A percentile compares a stretch with the other conserved stretches of the same genome.
phyloP scores from a whole-genome alignment of 2,888 invertebrate species.

The Seira musarum region DNA sequence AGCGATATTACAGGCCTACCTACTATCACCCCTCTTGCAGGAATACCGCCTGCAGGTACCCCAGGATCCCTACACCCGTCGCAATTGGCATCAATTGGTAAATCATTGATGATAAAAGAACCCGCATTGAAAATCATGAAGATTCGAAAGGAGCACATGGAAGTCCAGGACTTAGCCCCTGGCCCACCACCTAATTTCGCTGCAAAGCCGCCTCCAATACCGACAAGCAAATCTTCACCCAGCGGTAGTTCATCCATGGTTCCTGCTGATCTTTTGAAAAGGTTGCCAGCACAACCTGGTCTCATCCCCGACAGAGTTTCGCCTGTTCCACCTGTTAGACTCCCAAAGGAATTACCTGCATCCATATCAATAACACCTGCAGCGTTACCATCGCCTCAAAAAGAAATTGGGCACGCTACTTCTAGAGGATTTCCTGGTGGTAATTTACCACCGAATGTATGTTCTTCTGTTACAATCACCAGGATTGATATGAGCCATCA shows the following conservation, averaged over 20 bases:
- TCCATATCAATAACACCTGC: slow-evolving; percentile 68
- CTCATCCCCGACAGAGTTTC: slow-evolving; percentile 64
- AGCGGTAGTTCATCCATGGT: background rate
- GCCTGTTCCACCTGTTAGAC: slow-evolving; percentile 25
- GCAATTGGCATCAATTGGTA: slow-evolving; percentile 47
- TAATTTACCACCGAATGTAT: slow-evolving; percentile 63
- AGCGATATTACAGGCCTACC: background rate
- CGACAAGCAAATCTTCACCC: slow-evolving; percentile 24
- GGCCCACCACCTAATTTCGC: background rate
- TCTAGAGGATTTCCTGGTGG: slow-evolving; percentile 35
- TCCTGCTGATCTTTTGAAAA: slow-evolving; percentile 51
- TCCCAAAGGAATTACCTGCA: slow-evolving; percentile 61
- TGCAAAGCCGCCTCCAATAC: slow-evolving; percentile 41
- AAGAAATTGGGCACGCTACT: slow-evolving; percentile 31
- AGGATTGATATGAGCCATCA: slow-evolving; percentile 67
- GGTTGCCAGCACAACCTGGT: slow-evolving; percentile 65
- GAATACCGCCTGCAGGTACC: background rate
- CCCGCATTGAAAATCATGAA: slow-evolving; percentile 48
- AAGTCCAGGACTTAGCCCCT: slow-evolving; percentile 27
- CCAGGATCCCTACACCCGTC: slow-evolving; percentile 8
- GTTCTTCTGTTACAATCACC: slow-evolving; percentile 69
- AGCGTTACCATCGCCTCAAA: slow-evolving; percentile 47
- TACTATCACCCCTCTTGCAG: background rate
- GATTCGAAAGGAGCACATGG: slow-evolving; percentile 61
- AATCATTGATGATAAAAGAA: slow-evolving; percentile 50